Evolutionary conservation across 2,888 invertebrate species (phyloP), one percentile per base, ranked within the genome.

Genomic region (Phytoseiulus persimilis): DNA sequence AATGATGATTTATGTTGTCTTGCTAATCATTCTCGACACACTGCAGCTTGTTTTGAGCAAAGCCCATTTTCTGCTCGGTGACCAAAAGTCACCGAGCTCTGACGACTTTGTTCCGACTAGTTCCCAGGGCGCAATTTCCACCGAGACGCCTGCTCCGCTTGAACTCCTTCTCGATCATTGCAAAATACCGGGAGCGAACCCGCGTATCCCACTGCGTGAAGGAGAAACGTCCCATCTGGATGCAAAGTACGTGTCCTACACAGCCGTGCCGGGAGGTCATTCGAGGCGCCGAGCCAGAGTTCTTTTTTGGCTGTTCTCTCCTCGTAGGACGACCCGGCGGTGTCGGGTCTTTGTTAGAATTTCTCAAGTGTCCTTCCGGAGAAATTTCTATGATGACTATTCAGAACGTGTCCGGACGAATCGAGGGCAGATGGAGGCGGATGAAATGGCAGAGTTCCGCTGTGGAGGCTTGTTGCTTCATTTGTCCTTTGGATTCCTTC

Each of bases 301-400:
- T 65, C 18, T 65, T 65, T 65, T 23, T 28, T 23, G 23, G 1
- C 28, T 28, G 65, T 14, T 65, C 11, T 39, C 65, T 18, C 18
- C 65, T 65, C 65, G 28, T 18, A 28, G 1, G 65, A 65, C 1
- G 18, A 65, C 9, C 1, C 65, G 65, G 65, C 65, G 18, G 65
- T 65, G 65, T 65, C 65, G 65, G 18, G 65, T 28, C 65, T 23
- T 65, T 65, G 65, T 65, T 65, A 28, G 65, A 65, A 65, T 65
- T 28, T 65, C 65, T 65, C 65, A 28, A 65, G 65, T 65, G 65
- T 65, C 65, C 65, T 65, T 65, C 65, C 65, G 65, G 65, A 14
- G 65, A 65, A 65, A 65, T 65, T 65, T 65, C 65, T 65, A 65
- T 65, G 65, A 65, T 65, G 65, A 65, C 65, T 65, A 65, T 65